phyloP scores from a whole-genome alignment of 2,113 vertebrate genomes.

The Mobula hypostoma region DNA sequence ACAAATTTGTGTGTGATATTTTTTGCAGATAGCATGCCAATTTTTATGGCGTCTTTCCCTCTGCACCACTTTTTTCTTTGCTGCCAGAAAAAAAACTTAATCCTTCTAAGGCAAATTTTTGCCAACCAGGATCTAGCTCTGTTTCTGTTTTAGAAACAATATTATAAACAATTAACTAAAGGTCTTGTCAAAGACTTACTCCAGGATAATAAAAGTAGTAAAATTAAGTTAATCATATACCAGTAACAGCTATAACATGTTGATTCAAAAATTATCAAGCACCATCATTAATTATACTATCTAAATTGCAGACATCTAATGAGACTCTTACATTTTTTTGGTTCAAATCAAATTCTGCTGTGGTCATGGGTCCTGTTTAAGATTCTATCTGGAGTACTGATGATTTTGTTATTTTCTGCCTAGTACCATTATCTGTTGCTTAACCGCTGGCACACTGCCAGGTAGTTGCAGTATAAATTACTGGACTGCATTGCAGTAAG shows the following conservation, averaged over 20 bases:
- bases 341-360: neutral
- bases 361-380: neutral
- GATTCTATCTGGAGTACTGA: neutral
- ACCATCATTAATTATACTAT: neutral
- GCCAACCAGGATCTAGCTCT: neutral
- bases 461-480: neutral
- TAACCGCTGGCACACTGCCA: neutral
- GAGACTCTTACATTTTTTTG: neutral
- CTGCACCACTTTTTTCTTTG: neutral
- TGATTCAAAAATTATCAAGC: neutral
- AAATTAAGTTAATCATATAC: neutral
- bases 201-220: neutral
- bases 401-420: conserved; percentile 19
- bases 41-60: neutral
- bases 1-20: neutral
- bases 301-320: neutral
- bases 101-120: neutral
- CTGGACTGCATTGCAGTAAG: neutral
- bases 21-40: neutral
- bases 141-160: neutral
- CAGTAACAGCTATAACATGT: neutral
- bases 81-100: neutral
- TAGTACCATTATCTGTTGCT: neutral
- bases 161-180: neutral
- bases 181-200: neutral